phyloP scores from a whole-genome alignment of 1,140 invertebrate species.

The Brachionus koreanus region DNA sequence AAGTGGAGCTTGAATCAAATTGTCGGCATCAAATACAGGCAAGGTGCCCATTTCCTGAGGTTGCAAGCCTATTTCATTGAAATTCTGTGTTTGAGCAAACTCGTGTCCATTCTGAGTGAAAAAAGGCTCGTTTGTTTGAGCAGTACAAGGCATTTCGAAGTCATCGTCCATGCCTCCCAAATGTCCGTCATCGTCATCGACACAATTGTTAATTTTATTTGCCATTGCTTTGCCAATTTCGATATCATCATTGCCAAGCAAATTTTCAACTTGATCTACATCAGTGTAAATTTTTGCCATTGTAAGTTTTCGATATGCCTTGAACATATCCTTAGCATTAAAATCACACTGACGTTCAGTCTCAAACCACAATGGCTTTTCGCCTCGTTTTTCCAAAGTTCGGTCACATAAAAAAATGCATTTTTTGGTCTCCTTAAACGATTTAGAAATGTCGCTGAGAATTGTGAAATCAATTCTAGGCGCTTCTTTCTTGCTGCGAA shows the following conservation, averaged over 20 bases:
- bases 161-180: conserved; percentile 30
- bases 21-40: background rate
- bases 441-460: background rate
- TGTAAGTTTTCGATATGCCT: background rate
- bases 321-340: background rate
- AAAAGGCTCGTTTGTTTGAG: conserved; percentile 41
- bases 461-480: conserved; percentile 25
- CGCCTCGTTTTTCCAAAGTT: conserved; percentile 34
- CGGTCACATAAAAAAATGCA: conserved; percentile 18
- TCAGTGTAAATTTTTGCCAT: conserved; percentile 35
- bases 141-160: conserved; percentile 36
- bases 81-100: conserved; percentile 1
- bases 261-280: conserved; percentile 1
- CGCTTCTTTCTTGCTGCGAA: conserved; percentile 30
- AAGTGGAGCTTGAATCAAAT: conserved; percentile 16
- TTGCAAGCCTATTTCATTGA: background rate
- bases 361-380: conserved; percentile 5
- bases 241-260: conserved; percentile 22
- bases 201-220: background rate
- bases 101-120: conserved; percentile 29
- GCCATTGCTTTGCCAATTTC: background rate
- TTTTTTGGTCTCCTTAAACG: conserved; percentile 9
- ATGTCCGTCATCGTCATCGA: conserved; percentile 22
- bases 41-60: background rate
- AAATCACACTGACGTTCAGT: conserved; percentile 29